phyloP scores from a whole-genome alignment of 2,113 vertebrate genomes.

The Amazona vittata region DNA sequence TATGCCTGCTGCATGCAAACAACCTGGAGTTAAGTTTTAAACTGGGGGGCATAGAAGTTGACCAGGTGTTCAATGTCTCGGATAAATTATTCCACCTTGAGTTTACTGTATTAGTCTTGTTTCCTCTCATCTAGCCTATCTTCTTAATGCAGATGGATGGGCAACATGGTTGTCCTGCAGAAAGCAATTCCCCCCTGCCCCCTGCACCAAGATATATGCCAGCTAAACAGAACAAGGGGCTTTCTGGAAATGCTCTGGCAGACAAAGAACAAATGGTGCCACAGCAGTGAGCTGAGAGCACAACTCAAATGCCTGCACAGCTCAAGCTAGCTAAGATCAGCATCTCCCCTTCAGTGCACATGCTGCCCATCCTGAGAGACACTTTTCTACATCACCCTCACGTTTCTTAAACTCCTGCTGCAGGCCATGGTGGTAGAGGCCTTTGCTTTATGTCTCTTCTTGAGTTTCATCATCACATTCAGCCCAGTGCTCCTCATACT shows the following conservation, averaged over 20 bases:
- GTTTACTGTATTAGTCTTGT: background rate
- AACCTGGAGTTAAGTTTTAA: background rate
- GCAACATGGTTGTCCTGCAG: background rate
- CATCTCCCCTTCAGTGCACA: background rate
- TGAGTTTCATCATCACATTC: background rate
- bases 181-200: background rate
- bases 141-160: background rate
- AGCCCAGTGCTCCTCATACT: background rate
- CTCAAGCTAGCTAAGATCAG: background rate
- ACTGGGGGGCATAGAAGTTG: background rate
- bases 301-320: background rate
- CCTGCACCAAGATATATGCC: background rate
- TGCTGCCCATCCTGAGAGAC: background rate
- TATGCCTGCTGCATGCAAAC: background rate
- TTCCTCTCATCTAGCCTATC: background rate
- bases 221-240: background rate
- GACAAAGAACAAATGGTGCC: background rate
- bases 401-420: background rate
- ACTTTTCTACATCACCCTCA: background rate
- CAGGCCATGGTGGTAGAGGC: background rate
- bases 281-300: accelerated
- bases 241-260: background rate
- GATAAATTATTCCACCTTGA: background rate
- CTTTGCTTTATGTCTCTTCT: background rate
- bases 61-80: background rate